Evolutionary conservation across 2,888 invertebrate species (phyloP).

Genomic region (Hedychridium roseum): DNA sequence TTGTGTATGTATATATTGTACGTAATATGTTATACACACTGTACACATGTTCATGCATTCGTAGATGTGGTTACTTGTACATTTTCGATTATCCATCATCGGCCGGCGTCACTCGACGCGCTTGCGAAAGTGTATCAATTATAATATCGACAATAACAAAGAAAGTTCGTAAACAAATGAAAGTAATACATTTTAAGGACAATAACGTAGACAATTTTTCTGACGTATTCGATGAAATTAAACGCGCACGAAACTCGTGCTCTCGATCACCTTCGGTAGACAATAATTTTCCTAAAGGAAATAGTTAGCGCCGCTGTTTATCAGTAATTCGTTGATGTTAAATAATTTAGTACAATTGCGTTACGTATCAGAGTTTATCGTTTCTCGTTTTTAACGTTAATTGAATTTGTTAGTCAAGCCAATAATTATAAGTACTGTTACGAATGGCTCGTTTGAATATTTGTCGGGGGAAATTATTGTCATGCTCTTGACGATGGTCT

Average conservation of each 20-base stretch:
- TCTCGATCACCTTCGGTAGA: constrained; percentile 4
- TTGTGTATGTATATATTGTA: constrained; percentile 28
- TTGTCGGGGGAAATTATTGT: too few species aligned
- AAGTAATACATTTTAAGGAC: constrained; percentile 52
- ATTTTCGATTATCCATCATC: constrained; percentile 25
- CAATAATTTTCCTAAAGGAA: too few species aligned
- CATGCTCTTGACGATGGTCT: too few species aligned
- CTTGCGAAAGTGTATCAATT: constrained; percentile 49
- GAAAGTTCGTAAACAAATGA: constrained; percentile 39
- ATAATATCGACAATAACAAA: constrained; percentile 56
- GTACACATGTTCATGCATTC: constrained; percentile 10
- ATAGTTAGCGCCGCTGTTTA: too few species aligned
- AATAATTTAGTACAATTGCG: too few species aligned
- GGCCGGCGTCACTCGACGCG: constrained; percentile 15
- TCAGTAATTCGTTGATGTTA: too few species aligned
- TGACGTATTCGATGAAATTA: constrained; percentile 11
- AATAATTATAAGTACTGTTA: too few species aligned
- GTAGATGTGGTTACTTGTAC: constrained; percentile 34
- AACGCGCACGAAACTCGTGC: constrained; percentile 15
- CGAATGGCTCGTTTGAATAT: too few species aligned
- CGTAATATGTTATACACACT: constrained; percentile 22
- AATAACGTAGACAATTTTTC: too few species aligned
- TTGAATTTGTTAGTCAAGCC: too few species aligned
- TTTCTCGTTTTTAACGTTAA: too few species aligned
- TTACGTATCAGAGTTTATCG: too few species aligned